Evolutionary conservation across 2,888 invertebrate species (phyloP).

Genomic region (Aspidiotus rigidus): DNA sequence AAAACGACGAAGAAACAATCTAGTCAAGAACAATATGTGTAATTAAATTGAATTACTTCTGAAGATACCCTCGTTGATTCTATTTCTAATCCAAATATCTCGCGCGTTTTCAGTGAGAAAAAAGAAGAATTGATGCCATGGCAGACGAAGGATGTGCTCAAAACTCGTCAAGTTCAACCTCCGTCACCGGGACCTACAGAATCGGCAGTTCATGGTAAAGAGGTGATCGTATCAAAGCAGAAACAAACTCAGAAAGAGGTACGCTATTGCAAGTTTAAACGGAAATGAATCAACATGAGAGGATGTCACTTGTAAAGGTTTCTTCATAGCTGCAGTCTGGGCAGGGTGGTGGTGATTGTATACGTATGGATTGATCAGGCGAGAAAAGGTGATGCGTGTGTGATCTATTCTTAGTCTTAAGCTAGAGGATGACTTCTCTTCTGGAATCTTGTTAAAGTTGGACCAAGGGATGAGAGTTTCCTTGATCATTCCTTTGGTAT

Average conservation of each 20-base stretch:
- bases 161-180: constrained; percentile 33
- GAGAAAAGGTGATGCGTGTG: too few relatives aligned
- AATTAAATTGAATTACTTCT: constrained; percentile 46
- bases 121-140: constrained; percentile 40
- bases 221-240: constrained; percentile 76
- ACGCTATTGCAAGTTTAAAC: not conserved
- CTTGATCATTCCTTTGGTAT: too few relatives aligned
- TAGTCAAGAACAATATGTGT: constrained; percentile 74
- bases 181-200: constrained; percentile 47
- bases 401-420: too few relatives aligned
- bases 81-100: not conserved
- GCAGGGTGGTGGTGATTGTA: too few relatives aligned
- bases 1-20: constrained; percentile 71
- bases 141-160: constrained; percentile 38
- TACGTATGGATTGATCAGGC: too few relatives aligned
- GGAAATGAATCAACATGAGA: too few relatives aligned
- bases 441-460: too few relatives aligned
- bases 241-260: constrained; percentile 80
- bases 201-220: constrained; percentile 64
- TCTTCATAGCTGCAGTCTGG: too few relatives aligned
- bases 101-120: constrained; percentile 31
- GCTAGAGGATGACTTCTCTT: too few relatives aligned
- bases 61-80: not conserved
- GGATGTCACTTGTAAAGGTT: too few relatives aligned
- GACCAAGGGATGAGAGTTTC: too few relatives aligned